Conservation (phyloP, 2,113 vertebrate genomes). For the Cyphomyrus discorhynchus region DNA sequence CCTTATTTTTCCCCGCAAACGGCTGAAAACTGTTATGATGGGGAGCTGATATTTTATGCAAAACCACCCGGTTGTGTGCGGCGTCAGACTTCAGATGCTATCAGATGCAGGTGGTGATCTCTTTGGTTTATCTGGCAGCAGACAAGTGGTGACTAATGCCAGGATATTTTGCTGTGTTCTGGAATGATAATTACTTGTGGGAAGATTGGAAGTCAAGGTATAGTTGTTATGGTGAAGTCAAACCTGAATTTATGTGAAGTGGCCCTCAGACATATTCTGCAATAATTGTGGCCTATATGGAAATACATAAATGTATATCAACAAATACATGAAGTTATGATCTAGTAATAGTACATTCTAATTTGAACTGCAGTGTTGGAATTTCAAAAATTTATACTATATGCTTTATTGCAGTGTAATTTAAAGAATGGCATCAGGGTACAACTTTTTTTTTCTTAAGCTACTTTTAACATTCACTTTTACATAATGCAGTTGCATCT, state of each 20-base stretch:
- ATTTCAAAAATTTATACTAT: background rate
- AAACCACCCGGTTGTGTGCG: background rate
- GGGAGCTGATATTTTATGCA: constrained; percentile 5
- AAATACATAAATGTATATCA: background rate
- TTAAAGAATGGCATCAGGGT: background rate
- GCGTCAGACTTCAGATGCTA: constrained; percentile 1
- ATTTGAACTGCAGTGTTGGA: background rate
- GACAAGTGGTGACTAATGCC: constrained; percentile 7
- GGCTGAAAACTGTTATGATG: constrained; percentile 6
- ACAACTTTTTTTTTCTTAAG: background rate
- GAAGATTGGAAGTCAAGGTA: constrained; percentile 7
- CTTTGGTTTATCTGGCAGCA: constrained; percentile 7
- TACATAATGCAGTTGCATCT: background rate
- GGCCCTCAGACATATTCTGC: background rate
- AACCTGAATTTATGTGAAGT: background rate
- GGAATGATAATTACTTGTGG: constrained; percentile 3
- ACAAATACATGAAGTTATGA: background rate
- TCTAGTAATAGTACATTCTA: background rate
- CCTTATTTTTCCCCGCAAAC: constrained; percentile 4
- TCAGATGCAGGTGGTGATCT: constrained; percentile 7
- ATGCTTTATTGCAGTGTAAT: background rate
- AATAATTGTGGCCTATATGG: background rate
- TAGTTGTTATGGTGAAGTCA: background rate
- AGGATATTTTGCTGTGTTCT: constrained; percentile 6
- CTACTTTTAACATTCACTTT: background rate